Percentiles rank a stretch among this genome's conserved stretches.
Evolutionary conservation across 2,888 invertebrate genomes (phyloP).

Genomic region (Acanthosepion lycidas): DNA sequence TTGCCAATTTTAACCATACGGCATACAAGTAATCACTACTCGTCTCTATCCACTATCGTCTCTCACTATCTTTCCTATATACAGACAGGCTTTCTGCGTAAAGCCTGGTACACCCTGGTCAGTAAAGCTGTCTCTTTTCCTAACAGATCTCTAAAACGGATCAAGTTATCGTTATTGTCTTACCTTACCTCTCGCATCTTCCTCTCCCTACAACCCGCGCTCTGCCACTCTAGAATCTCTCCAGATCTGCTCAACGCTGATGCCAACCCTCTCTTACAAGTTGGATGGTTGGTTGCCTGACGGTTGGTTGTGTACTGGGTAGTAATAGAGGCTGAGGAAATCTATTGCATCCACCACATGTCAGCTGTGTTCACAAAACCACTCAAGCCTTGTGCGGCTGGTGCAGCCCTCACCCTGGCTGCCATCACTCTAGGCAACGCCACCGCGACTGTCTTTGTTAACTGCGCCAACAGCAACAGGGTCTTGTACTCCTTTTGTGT

Average conservation of each 20-base stretch:
- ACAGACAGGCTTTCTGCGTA: not conserved
- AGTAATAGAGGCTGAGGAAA: conserved; percentile 14
- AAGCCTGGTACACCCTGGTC: not conserved
- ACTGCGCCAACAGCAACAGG: not conserved
- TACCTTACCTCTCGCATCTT: not conserved
- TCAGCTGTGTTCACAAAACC: conserved; percentile 33
- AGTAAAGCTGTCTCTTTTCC: not conserved
- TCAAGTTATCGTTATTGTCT: not conserved
- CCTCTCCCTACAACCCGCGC: not conserved
- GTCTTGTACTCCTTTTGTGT: conserved; percentile 4
- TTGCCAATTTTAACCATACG: not conserved
- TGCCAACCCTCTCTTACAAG: not conserved
- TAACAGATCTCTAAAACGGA: not conserved
- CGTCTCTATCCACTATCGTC: not conserved
- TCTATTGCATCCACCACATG: conserved; percentile 20
- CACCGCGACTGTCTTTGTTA: not conserved
- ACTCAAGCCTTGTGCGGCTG: not conserved
- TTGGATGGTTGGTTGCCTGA: not conserved
- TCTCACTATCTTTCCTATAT: not conserved
- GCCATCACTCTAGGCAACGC: not conserved
- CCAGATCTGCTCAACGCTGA: not conserved
- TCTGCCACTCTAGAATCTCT: not conserved
- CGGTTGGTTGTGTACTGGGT: not conserved
- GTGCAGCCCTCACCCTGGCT: not conserved
- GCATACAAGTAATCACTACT: not conserved